These are phyloP conservation scores for Scyliorhinus canicula DNA, from an alignment of 2,797 vertebrate genomes.

Conservation along the genomic window DNA sequence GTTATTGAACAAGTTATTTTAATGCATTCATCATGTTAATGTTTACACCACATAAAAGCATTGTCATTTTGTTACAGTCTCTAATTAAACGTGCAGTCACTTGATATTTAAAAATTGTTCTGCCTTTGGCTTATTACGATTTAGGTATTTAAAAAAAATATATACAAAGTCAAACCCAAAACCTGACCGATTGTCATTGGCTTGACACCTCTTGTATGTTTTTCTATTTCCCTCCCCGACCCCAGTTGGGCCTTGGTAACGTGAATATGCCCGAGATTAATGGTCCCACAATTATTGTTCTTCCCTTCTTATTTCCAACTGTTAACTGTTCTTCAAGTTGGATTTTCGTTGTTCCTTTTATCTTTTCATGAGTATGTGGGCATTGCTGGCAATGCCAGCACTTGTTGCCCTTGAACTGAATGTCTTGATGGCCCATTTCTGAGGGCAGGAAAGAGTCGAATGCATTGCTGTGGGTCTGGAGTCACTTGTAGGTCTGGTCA, in stretches of 20 bases:
- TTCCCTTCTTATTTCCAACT: no score
- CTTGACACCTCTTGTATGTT: not conserved
- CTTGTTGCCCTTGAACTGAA: not conserved
- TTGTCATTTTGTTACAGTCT: not conserved
- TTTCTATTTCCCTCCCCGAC: not conserved
- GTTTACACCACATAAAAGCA: not conserved
- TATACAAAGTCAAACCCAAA: not conserved
- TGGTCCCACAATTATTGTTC: not conserved
- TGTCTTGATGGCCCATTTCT: not conserved
- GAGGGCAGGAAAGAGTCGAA: not conserved
- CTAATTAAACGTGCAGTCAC: not conserved
- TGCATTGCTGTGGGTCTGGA: not conserved
- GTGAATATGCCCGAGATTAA: not conserved
- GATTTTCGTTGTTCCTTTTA: no score
- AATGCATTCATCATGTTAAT: not conserved
- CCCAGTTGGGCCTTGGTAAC: not conserved
- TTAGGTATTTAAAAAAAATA: not conserved
- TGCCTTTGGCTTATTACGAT: not conserved
- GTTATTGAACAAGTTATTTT: slow-evolving; percentile 4
- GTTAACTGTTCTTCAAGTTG: no score
- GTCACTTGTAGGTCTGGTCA: not conserved
- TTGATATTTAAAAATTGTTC: not conserved
- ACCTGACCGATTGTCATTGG: not conserved
- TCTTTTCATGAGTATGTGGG: no score
- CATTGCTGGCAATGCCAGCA: not conserved